Conservation (phyloP, 2,797 vertebrate genomes). For the Myripristis murdjan region DNA sequence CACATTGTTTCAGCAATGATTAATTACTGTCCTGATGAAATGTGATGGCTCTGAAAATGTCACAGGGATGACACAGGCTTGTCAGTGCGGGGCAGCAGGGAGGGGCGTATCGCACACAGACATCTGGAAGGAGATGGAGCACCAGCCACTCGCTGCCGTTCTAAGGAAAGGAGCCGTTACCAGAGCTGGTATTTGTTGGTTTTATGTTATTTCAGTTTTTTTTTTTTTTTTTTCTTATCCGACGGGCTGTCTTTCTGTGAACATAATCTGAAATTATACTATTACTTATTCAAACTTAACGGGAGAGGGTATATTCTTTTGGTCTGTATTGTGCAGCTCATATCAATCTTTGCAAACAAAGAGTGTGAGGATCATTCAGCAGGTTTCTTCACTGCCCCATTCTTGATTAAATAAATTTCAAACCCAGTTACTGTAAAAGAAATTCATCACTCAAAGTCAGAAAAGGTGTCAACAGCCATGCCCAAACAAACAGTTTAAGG, state of each 20-base stretch:
- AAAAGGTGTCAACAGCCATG: conserved; percentile 19
- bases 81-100: conserved; percentile 63
- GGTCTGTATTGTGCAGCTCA: conserved; percentile 1
- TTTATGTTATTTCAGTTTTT: conserved; percentile 29
- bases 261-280: conserved; percentile 6
- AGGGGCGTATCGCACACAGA: conserved; percentile 62
- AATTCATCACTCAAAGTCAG: conserved; percentile 31
- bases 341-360: neutral
- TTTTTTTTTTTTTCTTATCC: conserved; percentile 2
- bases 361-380: neutral
- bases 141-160: conserved; percentile 39
- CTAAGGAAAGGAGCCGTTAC: conserved; percentile 26
- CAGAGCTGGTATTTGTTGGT: conserved; percentile 23
- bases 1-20: conserved; percentile 80
- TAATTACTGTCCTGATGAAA: conserved; percentile 86
- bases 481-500: conserved; percentile 1
- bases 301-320: neutral
- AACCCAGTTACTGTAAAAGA: conserved; percentile 40
- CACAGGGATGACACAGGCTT: conserved; percentile 76
- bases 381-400: conserved; percentile 5
- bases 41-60: conserved; percentile 83
- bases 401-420: conserved; percentile 22
- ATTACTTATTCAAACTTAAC: conserved; percentile 5
- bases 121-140: conserved; percentile 71
- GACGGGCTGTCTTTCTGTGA: neutral